Evolutionary conservation across 2,888 invertebrate genomes (phyloP), one percentile per base, ranked within the genome.

Genomic region (Steinernema scapterisci): DNA sequence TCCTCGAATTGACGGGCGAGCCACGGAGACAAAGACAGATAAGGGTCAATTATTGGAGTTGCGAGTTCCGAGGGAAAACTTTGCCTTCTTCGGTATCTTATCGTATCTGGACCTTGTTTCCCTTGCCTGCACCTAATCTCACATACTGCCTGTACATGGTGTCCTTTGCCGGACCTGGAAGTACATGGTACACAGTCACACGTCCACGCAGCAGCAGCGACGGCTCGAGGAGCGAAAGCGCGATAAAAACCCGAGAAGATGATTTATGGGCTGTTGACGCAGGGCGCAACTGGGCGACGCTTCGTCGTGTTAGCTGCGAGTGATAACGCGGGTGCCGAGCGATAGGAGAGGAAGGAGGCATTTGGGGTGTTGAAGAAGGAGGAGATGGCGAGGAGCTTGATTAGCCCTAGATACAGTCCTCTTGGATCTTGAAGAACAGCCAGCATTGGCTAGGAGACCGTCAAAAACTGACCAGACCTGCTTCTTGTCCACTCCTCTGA

Each of bases 201-300:
- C 38, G 38, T 38, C 38, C 3, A 38, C 63, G 63, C 31, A 63
- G 63, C 38, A 38, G 38, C 38, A 38, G 38, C 38, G 38, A 38
- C 38, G 38, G 38, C 38, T 38, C 38, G 3, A 38, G 38, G 38
- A 38, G 38, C 38, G 38, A 25, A 19, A 54, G 54, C 6, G 63
- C 63, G 63, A 63, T 63, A 63, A 63, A 54, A 31, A 63, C 63
- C 5, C 63, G 63, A 63, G 63, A 63, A 63, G 27, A 27, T 63
- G 63, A 63, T 63, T 63, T 63, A 63, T 38, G 63, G 63, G 63
- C 63, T 63, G 63, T 31, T 54, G 54, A 54, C 54, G 54, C 21
- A 21, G 38, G 38, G 5, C 38, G 38, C 38, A 38, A 38, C 38
- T 3, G 38, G 38, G 38, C 38, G 48, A 48, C 19, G 48, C 48